Conservation (phyloP, 2,888 invertebrate species). For the Torymus aiolomorphi region DNA sequence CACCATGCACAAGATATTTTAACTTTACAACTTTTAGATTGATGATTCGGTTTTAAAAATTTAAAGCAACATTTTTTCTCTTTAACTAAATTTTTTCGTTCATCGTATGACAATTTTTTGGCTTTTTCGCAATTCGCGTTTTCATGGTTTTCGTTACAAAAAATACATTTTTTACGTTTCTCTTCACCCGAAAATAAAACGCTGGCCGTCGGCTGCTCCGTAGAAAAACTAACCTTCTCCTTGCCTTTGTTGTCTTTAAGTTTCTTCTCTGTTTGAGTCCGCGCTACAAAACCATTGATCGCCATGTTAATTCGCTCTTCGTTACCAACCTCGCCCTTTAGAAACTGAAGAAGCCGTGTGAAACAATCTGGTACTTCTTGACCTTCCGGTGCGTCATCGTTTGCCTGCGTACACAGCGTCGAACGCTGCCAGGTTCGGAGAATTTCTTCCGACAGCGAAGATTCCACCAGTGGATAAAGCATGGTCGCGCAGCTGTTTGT, state of each 20-base stretch:
- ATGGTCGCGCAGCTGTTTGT: constrained; percentile 62
- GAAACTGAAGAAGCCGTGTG: constrained; percentile 54
- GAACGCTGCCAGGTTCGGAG: no score
- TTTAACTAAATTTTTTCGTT: constrained; percentile 54
- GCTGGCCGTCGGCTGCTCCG: constrained; percentile 54
- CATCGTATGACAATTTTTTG: constrained; percentile 56
- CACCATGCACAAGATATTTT: no score
- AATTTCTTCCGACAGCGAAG: constrained; percentile 57
- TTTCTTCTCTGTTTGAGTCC: no score
- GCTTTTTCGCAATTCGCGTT: constrained; percentile 58
- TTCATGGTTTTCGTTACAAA: constrained; percentile 61
- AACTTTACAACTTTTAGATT: no score
- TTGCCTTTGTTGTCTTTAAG: no score
- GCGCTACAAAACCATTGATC: constrained; percentile 49
- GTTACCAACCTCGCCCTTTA: constrained; percentile 57
- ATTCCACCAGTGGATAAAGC: constrained; percentile 61
- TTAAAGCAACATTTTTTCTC: constrained; percentile 60
- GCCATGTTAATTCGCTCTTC: constrained; percentile 59
- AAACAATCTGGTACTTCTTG: constrained; percentile 38
- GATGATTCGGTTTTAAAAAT: constrained; percentile 62
- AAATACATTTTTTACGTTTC: constrained; percentile 57
- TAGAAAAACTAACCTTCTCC: neutral
- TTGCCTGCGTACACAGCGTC: no score
- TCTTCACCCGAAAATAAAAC: constrained; percentile 51
- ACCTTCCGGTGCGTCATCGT: no score